These are phyloP conservation scores for Galeopterus variegatus DNA, from an alignment of 2,113 vertebrate genomes.

Conservation along the genomic window DNA sequence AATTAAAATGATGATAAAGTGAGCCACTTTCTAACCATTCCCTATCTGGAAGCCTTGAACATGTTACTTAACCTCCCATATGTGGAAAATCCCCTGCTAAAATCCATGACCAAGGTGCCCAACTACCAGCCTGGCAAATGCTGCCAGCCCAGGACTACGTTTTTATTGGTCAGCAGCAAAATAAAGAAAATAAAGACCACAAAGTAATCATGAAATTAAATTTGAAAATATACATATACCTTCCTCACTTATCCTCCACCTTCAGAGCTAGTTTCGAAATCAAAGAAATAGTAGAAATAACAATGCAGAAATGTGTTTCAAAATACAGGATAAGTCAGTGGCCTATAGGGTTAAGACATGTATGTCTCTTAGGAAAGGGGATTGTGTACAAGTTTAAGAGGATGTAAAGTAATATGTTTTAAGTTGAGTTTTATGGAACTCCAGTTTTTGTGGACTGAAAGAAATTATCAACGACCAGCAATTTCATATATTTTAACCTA, in stretches of 20 bases:
- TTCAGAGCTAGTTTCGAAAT: background rate
- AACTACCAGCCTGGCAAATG: background rate
- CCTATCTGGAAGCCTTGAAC: background rate
- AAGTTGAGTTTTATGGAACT: background rate
- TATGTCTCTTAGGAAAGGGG: background rate
- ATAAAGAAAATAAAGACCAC: background rate
- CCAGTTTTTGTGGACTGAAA: background rate
- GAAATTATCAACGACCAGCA: constrained; percentile 33
- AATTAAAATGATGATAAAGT: constrained; percentile 12
- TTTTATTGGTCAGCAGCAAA: background rate
- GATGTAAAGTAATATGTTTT: background rate
- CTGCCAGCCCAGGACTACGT: background rate
- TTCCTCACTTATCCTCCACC: background rate
- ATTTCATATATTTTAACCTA: constrained; percentile 36
- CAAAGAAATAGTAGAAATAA: background rate
- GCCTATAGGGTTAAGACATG: background rate
- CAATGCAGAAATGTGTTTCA: constrained; percentile 3
- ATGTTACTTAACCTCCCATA: background rate
- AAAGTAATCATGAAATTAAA: constrained; percentile 27
- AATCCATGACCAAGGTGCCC: background rate
- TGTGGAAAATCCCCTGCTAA: background rate
- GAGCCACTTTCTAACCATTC: background rate
- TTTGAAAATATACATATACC: background rate
- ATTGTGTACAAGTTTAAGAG: background rate
- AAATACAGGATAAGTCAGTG: background rate